Evolutionary conservation across 2,888 invertebrate species (phyloP), one percentile per base, ranked within the genome.

Genomic region (Saturnia pavonia): DNA sequence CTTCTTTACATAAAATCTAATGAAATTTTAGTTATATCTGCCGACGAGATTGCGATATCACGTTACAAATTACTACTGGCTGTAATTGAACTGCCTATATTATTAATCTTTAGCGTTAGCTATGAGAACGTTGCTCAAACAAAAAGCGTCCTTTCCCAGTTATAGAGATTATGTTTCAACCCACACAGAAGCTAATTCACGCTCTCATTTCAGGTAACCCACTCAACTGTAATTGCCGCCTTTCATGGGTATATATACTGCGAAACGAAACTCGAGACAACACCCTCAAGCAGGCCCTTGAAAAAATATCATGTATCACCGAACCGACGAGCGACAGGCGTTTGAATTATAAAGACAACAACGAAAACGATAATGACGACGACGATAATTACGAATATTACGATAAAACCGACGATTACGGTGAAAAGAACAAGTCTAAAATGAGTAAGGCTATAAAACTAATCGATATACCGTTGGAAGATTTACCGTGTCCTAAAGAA

Each of bases 221-320:
- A 83, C 96, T 97, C 90, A 95, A 95, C 88, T 97, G 97, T 92
- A 97, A 97, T 93, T 97, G 97, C 89, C 96, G 97, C 72, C 94
- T 97, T 73, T 95, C 96, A 69, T 97, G 97, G 97, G 95, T 97
- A 87, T 96, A 96, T 94, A 94, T 95, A 71, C 91, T 97, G 76
- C 95, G 95, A 77, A 96, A 96, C 90, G 96, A 96, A 83, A 97
- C 97, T 74, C 95, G 95, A 87, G 96, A 96, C 89, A 91, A 89
- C 76, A 94, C 95, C 77, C 93, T 97, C 78, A 95, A 94, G 80
- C 95, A 95, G 80, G 95, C 96, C 67, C 94, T 97, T 71, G 96
- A 97, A 82, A 95, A 96, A 86, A 92, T 97, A 82, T 96, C 96
- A 72, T 97, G 97, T 91, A 92, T 95, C 83, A 89, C 96, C 80